A percentile compares a stretch with the other conserved stretches of the same genome.
Evolutionary conservation across 1,140 invertebrate species (phyloP).

Genomic region (Monochamus saltuarius): DNA sequence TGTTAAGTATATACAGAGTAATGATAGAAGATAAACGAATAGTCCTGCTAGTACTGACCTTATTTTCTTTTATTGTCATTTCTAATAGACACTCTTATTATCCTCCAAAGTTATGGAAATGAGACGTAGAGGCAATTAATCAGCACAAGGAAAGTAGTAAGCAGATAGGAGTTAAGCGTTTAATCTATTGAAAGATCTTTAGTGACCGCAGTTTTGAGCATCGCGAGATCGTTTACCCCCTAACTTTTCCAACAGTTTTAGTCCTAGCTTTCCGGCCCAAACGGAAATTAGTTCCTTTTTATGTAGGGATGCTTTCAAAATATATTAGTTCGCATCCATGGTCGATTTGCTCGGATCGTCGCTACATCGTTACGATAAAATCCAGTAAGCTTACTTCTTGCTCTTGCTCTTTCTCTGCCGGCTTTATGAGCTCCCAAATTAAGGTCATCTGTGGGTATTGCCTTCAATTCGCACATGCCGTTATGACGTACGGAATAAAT

Average conservation of each 20-base stretch:
- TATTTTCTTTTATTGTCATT: too few relatives aligned
- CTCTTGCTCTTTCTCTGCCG: too few relatives aligned
- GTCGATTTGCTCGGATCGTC: conserved; percentile 36
- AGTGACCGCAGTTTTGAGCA: conserved; percentile 33
- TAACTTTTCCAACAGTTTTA: conserved; percentile 30
- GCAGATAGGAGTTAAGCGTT: conserved; percentile 21
- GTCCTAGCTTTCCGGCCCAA: conserved; percentile 31
- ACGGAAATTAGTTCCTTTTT: conserved; percentile 41
- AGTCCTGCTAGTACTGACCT: too few relatives aligned
- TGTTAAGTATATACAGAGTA: too few relatives aligned
- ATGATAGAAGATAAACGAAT: too few relatives aligned
- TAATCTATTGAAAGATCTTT: conserved; percentile 34
- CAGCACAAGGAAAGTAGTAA: conserved; percentile 6
- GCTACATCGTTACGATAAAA: conserved; percentile 34
- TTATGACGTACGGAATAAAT: too few relatives aligned
- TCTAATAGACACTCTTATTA: too few relatives aligned
- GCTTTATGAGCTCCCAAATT: too few relatives aligned
- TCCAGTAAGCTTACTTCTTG: neutral
- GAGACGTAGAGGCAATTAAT: conserved; percentile 1
- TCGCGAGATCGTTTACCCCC: conserved; percentile 28
- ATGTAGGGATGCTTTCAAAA: conserved; percentile 36
- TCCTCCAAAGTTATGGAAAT: conserved; percentile 9
- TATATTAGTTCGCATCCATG: conserved; percentile 36
- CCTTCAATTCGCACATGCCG: too few relatives aligned
- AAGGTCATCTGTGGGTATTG: too few relatives aligned